A percentile compares a stretch with the other conserved stretches of the same genome.
These are phyloP conservation scores for Nothobranchius kuhntae DNA, from an alignment of 2,113 vertebrate species.

Conservation along the genomic window DNA sequence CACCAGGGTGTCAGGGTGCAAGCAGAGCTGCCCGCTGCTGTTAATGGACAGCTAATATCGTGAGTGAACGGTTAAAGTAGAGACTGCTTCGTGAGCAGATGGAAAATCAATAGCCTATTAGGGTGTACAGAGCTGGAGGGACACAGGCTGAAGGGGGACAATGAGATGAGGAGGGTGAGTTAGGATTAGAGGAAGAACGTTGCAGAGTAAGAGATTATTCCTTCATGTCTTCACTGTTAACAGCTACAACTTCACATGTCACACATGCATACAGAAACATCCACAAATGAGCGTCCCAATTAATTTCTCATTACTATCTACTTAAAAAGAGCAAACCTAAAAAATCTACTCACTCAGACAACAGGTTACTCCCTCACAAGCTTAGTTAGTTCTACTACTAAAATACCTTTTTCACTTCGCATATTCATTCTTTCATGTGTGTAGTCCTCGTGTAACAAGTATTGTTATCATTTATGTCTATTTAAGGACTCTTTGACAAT, in stretches of 20 bases:
- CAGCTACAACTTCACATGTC: not conserved
- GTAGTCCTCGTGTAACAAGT: not conserved
- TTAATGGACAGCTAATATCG: conserved; percentile 92
- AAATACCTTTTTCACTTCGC: not conserved
- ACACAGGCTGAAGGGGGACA: conserved; percentile 14
- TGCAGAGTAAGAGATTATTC: not conserved
- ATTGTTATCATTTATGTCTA: conserved; percentile 30
- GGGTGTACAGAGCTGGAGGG: conserved; percentile 82
- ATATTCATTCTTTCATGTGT: not conserved
- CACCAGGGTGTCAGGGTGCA: conserved; percentile 70
- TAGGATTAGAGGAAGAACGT: conserved; percentile 8
- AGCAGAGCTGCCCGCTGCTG: conserved; percentile 76
- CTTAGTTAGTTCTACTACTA: too few relatives aligned
- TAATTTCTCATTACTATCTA: too few relatives aligned
- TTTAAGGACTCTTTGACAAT: conserved; percentile 14
- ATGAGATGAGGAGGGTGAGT: conserved; percentile 14
- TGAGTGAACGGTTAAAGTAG: conserved; percentile 88
- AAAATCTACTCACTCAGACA: too few relatives aligned
- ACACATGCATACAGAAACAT: not conserved
- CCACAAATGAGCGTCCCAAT: not conserved
- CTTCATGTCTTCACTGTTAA: not conserved
- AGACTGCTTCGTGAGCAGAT: conserved; percentile 85
- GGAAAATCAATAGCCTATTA: conserved; percentile 98
- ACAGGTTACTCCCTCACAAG: too few relatives aligned
- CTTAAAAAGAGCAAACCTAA: too few relatives aligned